Conservation (phyloP, 1,140 invertebrate genomes). For the Venturia canescens region DNA sequence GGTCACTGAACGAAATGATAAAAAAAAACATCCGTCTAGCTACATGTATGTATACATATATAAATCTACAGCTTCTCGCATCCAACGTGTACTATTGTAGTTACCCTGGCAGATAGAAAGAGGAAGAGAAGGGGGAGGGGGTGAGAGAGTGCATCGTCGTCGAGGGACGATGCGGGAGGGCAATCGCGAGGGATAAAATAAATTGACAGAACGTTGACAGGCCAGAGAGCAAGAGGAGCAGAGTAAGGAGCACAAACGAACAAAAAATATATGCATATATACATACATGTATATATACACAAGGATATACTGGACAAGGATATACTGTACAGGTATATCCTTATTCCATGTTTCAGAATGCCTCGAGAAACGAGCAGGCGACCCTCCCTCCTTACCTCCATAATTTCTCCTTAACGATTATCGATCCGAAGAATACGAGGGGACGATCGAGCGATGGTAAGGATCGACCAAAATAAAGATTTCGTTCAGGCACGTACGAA, state of each 20-base stretch:
- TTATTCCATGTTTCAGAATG: neutral
- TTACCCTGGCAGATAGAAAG: neutral
- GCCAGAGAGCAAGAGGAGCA: neutral
- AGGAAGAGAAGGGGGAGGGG: neutral
- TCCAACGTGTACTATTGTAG: neutral
- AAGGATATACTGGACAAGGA: neutral
- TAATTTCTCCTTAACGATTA: conserved; percentile 61
- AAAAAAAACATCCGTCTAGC: neutral
- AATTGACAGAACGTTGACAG: conserved; percentile 34
- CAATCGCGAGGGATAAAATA: conserved; percentile 28
- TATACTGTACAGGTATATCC: neutral
- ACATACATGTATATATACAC: neutral
- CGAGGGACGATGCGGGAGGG: neutral
- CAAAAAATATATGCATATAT: neutral
- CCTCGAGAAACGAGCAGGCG: conserved; percentile 8
- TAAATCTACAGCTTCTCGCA: neutral
- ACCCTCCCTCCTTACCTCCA: conserved; percentile 53
- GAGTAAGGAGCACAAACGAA: neutral
- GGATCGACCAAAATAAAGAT: conserved; percentile 60
- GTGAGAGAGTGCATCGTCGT: neutral
- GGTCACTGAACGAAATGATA: neutral
- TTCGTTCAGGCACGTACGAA: conserved; percentile 51
- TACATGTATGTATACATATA: neutral
- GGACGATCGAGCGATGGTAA: neutral
- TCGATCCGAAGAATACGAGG: conserved; percentile 54